Evolutionary conservation across 64 coral and sea anemone species (phyloP).

Genomic region (Montipora sp.): DNA sequence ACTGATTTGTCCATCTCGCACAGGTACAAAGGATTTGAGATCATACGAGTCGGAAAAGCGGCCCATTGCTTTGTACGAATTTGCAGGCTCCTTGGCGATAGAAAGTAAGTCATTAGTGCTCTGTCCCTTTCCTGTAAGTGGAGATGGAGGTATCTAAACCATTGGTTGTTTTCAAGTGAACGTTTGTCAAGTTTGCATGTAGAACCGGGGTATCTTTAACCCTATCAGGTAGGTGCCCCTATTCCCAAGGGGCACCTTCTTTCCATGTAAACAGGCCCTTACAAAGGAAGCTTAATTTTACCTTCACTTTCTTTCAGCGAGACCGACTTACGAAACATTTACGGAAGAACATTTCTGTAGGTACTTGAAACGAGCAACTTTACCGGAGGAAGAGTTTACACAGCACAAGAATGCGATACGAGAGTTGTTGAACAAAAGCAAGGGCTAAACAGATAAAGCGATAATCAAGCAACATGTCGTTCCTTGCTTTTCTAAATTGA

Average conservation of each 20-base stretch:
- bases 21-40: conserved; percentile 33
- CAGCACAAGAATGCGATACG: conserved; percentile 35
- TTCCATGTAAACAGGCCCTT: no score
- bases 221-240: no score
- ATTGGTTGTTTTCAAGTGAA: no score
- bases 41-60: conserved; percentile 39
- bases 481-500: no score
- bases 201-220: no score
- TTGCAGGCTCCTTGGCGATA: conserved; percentile 34
- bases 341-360: conserved; percentile 57
- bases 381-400: conserved; percentile 40
- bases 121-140: no score
- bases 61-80: conserved; percentile 41
- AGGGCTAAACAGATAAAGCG: no score
- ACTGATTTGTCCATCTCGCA: neutral
- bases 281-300: neutral
- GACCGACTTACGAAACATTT: conserved; percentile 25
- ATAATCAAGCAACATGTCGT: no score
- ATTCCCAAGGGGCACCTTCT: no score
- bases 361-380: conserved; percentile 27
- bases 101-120: neutral
- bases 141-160: no score
- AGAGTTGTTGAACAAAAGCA: neutral
- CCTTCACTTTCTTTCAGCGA: conserved; percentile 27
- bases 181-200: no score